Evolutionary conservation across 2,113 vertebrate genomes (phyloP).

Genomic region (Glaucidium brasilianum): DNA sequence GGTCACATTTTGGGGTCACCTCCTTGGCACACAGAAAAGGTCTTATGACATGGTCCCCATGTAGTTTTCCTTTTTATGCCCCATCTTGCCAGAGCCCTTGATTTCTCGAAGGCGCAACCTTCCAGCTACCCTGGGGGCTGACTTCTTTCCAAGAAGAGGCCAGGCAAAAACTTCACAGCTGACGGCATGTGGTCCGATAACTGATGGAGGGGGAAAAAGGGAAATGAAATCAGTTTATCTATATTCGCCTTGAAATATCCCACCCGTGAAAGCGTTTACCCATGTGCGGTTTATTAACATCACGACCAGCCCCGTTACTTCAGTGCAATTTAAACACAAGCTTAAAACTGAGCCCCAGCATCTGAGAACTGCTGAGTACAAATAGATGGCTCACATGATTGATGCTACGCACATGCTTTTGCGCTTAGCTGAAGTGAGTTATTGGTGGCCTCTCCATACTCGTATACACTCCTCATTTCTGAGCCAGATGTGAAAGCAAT

Average conservation of each 20-base stretch:
- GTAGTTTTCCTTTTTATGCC: rapidly evolving
- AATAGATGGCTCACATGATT: neutral
- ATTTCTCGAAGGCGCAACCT: neutral
- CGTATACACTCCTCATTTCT: neutral
- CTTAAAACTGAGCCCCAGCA: neutral
- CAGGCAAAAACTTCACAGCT: neutral
- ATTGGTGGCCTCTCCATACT: conserved; percentile 18
- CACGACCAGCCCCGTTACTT: neutral
- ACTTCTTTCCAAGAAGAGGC: neutral
- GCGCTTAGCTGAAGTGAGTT: neutral
- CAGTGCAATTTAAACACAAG: neutral
- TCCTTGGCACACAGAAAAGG: neutral
- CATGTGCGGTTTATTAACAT: neutral
- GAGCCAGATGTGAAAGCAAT: conserved; percentile 59
- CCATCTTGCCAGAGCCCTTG: neutral
- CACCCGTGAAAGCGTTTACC: neutral
- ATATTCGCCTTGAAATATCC: neutral
- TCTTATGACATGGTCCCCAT: neutral
- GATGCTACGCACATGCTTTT: neutral
- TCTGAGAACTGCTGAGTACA: neutral
- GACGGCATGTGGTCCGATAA: rapidly evolving
- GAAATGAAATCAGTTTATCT: neutral
- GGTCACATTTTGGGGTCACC: too few species aligned
- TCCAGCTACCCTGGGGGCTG: neutral
- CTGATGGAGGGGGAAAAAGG: neutral